Percentiles rank a stretch among this genome's conserved stretches.
Conservation (phyloP, 2,888 invertebrate species). For the Thumatha senex region DNA sequence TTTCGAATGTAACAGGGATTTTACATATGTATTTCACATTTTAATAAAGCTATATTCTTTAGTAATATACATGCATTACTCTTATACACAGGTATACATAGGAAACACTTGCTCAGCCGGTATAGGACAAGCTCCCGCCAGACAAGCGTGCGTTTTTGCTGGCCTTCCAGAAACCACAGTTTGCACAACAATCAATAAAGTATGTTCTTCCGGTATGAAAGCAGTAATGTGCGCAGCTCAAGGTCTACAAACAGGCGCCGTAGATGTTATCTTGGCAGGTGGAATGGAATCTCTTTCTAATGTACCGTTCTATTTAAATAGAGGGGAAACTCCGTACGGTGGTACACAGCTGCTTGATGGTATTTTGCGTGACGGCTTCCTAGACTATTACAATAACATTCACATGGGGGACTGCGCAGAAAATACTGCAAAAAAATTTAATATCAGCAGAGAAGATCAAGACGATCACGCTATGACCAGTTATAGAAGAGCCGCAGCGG, state of each 20-base stretch:
- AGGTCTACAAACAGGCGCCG: conserved; percentile 93
- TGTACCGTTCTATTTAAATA: conserved; percentile 95
- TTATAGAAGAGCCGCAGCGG: conserved; percentile 93
- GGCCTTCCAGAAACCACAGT: conserved; percentile 94
- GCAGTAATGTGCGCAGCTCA: conserved; percentile 96
- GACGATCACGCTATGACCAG: conserved; percentile 96
- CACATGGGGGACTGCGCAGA: conserved; percentile 99
- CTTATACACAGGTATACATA: conserved; percentile 77
- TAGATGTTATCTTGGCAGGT: conserved; percentile 95
- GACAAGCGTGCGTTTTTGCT: conserved; percentile 96
- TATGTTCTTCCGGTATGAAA: conserved; percentile 99
- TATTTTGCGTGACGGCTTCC: conserved; percentile 96
- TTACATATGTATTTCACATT: no score
- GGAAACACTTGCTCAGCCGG: conserved; percentile 93
- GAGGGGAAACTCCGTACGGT: conserved; percentile 96
- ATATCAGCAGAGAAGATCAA: conserved; percentile 93
- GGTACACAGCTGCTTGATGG: conserved; percentile 94
- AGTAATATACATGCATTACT: neutral
- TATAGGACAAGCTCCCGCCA: conserved; percentile 96
- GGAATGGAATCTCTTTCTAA: conserved; percentile 99
- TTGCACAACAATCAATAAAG: conserved; percentile 97
- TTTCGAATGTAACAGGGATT: no score
- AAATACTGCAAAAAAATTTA: conserved; percentile 95
- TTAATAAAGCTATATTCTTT: no score
- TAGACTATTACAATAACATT: conserved; percentile 97